Conservation (phyloP, 2,113 vertebrate species). For the Morone saxatilis region DNA sequence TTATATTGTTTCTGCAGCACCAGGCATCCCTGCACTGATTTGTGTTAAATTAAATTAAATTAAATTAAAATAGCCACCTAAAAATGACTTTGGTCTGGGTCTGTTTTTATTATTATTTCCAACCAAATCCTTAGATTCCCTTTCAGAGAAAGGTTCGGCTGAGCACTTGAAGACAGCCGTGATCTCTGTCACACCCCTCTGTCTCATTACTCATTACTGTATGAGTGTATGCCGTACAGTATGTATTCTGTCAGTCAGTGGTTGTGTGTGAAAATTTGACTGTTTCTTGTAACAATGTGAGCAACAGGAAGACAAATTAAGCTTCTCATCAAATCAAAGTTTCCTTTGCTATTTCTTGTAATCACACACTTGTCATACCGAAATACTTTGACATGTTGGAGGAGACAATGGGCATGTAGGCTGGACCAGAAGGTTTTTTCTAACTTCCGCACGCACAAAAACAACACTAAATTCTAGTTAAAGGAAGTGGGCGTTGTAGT, state of each 20-base stretch:
- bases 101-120: not conserved
- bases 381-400: not conserved
- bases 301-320: conserved; percentile 15
- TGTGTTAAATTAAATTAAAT: not conserved
- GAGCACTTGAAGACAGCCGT: not conserved
- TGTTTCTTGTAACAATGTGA: conserved; percentile 21
- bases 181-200: not conserved
- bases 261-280: not conserved
- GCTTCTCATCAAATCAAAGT: conserved; percentile 8
- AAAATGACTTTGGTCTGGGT: not conserved
- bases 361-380: conserved; percentile 6
- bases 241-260: not conserved
- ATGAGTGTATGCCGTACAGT: not conserved
- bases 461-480: not conserved
- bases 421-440: not conserved
- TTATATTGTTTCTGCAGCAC: not conserved
- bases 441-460: not conserved
- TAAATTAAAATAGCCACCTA: not conserved
- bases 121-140: not conserved
- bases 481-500: conserved; percentile 21
- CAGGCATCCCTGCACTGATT: not conserved
- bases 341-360: conserved; percentile 39
- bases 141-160: not conserved
- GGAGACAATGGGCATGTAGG: conserved; percentile 20
- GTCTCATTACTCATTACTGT: not conserved